A percentile compares a stretch with the other conserved stretches of the same genome.
Evolutionary conservation across 2,797 vertebrate genomes (phyloP).

Genomic region (Helarctos malayanus): DNA sequence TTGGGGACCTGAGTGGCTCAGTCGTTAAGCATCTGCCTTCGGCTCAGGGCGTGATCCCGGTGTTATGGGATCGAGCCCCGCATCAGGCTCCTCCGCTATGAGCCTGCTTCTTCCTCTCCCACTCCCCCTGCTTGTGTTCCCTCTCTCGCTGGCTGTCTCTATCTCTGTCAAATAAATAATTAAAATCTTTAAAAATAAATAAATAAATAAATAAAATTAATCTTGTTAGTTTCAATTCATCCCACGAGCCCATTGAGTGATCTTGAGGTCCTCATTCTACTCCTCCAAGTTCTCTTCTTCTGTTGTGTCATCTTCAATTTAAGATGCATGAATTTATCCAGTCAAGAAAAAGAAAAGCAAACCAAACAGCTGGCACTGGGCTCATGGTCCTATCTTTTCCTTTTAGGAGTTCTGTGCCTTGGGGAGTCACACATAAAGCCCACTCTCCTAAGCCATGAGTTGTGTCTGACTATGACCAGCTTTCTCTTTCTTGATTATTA

Average conservation of each 20-base stretch:
- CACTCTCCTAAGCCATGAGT: not conserved
- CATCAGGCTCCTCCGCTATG: no score
- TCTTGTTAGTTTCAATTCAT: slow-evolving; percentile 42
- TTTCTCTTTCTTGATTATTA: slow-evolving; percentile 25
- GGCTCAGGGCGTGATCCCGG: no score
- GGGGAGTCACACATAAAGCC: not conserved
- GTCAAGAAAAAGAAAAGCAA: not conserved
- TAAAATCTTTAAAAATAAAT: no score
- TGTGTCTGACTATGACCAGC: not conserved
- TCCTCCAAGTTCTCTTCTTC: slow-evolving; percentile 33
- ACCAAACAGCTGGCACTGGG: not conserved
- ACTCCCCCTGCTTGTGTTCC: no score
- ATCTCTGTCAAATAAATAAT: no score
- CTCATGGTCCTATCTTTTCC: not conserved
- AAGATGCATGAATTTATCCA: slow-evolving; percentile 40
- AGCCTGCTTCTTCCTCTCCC: no score
- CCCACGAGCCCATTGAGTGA: not conserved
- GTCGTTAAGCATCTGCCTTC: no score
- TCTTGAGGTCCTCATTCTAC: not conserved
- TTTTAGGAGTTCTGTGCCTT: not conserved
- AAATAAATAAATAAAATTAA: slow-evolving; percentile 57
- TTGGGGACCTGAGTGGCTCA: not conserved
- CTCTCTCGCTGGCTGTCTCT: no score
- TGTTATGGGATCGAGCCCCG: no score
- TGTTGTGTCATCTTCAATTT: slow-evolving; percentile 59